phyloP scores from a whole-genome alignment of 1,140 invertebrate species.

The Plectus sambesii region DNA sequence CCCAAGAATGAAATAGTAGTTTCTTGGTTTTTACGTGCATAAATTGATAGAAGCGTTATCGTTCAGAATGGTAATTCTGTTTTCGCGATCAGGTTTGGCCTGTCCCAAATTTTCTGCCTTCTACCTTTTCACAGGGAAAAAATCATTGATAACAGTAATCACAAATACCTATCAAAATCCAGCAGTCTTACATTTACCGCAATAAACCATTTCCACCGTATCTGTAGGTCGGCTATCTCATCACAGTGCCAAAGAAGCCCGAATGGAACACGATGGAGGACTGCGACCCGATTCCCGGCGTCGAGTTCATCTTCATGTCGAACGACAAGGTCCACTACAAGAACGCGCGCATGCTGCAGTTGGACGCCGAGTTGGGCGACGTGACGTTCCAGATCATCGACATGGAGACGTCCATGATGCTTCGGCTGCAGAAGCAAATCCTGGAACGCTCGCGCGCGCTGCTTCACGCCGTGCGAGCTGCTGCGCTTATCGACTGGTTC shows the following conservation, averaged over 20 bases:
- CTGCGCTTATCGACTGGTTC: slow-evolving; percentile 35
- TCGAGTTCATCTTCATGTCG: neutral
- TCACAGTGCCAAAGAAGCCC: no score
- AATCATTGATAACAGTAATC: no score
- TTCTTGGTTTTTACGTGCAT: no score
- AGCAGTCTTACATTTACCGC: neutral
- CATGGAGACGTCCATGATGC: slow-evolving; percentile 36
- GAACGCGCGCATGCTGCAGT: slow-evolving; percentile 27
- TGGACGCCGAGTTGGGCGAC: slow-evolving; percentile 38
- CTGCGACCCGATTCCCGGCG: neutral
- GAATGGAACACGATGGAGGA: no score
- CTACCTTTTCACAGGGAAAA: no score
- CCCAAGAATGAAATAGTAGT: no score
- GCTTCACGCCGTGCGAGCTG: slow-evolving; percentile 25
- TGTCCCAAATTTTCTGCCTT: no score
- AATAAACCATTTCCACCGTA: neutral
- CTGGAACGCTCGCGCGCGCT: slow-evolving; percentile 18
- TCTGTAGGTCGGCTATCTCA: no score
- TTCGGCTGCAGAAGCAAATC: slow-evolving; percentile 31
- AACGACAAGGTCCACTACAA: slow-evolving; percentile 19
- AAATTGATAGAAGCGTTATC: no score
- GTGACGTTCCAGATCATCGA: slow-evolving; percentile 41
- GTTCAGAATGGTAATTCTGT: no score
- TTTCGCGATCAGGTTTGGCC: no score
- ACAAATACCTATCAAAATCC: no score